Evolutionary conservation across 2,888 invertebrate genomes (phyloP).

Genomic region (Platerodrilus igneus): DNA sequence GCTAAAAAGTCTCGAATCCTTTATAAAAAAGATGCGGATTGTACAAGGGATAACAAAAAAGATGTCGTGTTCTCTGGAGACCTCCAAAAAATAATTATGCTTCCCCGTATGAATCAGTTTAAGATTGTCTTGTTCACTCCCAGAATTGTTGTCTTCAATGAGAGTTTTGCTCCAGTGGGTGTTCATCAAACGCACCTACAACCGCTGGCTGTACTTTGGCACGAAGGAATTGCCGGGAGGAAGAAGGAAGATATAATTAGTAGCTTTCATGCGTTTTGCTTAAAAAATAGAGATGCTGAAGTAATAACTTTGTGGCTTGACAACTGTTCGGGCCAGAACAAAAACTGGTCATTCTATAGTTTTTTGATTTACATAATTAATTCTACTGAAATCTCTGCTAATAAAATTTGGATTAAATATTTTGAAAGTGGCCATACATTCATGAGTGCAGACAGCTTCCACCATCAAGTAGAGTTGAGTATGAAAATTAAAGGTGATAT

Average conservation of each 20-base stretch:
- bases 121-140: constrained; percentile 12
- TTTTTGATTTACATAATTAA: constrained; percentile 23
- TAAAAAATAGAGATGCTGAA: constrained; percentile 14
- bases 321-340: constrained; percentile 22
- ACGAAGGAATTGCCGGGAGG: constrained; percentile 17
- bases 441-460: constrained; percentile 37
- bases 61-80: constrained; percentile 10
- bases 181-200: not conserved
- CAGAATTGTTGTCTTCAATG: constrained; percentile 12
- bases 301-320: constrained; percentile 22
- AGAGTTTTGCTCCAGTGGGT: constrained; percentile 12
- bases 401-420: constrained; percentile 24
- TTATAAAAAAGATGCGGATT: constrained; percentile 8
- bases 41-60: constrained; percentile 3
- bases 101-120: constrained; percentile 13
- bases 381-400: constrained; percentile 6
- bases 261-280: constrained; percentile 16
- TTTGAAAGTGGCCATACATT: constrained; percentile 34
- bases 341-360: constrained; percentile 21
- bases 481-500: constrained; percentile 29
- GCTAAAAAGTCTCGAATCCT: constrained; percentile 9
- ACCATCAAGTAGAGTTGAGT: constrained; percentile 34
- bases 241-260: constrained; percentile 13
- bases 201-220: constrained; percentile 17
- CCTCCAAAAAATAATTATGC: constrained; percentile 15